Base-by-base conservation (phyloP, 1,140 invertebrate genomes). In the Venustaconcha ellipsiformis region DNA sequence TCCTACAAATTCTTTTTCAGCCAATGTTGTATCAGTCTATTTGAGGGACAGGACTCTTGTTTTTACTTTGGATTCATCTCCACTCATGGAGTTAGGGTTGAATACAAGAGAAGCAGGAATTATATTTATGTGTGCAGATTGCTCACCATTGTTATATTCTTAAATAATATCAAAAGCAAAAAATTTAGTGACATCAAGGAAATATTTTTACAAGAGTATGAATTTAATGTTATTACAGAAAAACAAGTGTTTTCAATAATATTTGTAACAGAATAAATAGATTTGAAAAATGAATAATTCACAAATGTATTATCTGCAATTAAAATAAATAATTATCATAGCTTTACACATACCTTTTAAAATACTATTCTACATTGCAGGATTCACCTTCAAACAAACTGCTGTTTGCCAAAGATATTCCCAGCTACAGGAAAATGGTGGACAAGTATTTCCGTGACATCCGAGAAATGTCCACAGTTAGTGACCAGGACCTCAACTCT, bases 401-500 rank as follows among this genome's bases (percentile, higher is more conserved):
- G 71, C 82, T 90, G 70, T 90, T 88, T 86, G 88, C 89, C 74
- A 90, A 88, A 81, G 89, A 90, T 80, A 90, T 89, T 77, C 86
- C 88, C 58, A 82, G 84, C 37, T 89, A 88, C 73, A 83, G 87
- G 55, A 84, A 86, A 72, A 79, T 83, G 78, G 88, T 90, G 13
- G 89, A 86, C 62, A 90, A 91, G 23, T 93, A 91, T 83, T 93
- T 92, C 83, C 83, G 87, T 37, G 90, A 92, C 71, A 92, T 93
- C 67, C 87, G 90, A 69, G 87, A 88, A 62, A 97, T 99, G 96
- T 95, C 96, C 81, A 94, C 97, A 76, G 97, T 99, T 90, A 97
- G 96, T 78, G 98, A 99, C 91, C 97, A 99, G 91, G 97, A 99
- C 88, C 99, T 99, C 97, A 99, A 97, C 91, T 95, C 96, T 30